Base-by-base conservation (phyloP, 2,113 vertebrate genomes). In the Prionailurus bengalensis region DNA sequence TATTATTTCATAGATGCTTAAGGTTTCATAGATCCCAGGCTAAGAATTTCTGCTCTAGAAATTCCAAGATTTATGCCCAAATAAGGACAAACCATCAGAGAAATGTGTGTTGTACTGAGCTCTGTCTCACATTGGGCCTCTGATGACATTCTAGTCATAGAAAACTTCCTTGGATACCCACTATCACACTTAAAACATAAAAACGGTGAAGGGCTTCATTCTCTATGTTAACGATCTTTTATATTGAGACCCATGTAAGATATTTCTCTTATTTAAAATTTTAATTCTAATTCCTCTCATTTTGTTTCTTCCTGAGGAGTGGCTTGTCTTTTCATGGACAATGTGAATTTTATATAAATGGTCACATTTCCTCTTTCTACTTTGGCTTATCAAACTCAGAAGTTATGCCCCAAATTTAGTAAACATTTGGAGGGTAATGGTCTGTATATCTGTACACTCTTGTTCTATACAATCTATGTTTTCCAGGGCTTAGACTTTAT, bases 1-100 rank as follows among this genome's bases (percentile, higher is more conserved):
- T 61, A 61, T 61, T 61, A 61, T 61, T 71, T 89, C 39, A 29
- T 33, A 25, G 31, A 55, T 80, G 31, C n/a, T 94, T 27, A 78
- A 58, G 31, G 39, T 61, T 17, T 97, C 15, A 48, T 71, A 55
- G 45, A 76, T 53, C 27, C 58, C 12, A 48, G 21, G 48, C 42
- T 86, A 68, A 79, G n/a, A 65, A 61, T 27, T 45, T 88, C 51
- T 86, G 39, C 48, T 51, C 61, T 55, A 81, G 66, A 96, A 97
- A 78, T 74, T 42, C 31, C 39, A 89, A 48, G 7, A 19, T 80
- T 51, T 76, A 76, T 65, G 17, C 15, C 53, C 45, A 92, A 33
- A 33, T 81, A 89, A 82, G 48, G 51, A 25, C n/a, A 91, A 45
- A 73, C 29, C 48, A 66, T 31, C 33, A 51, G 61, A 79, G 33